Conservation (phyloP, 2,113 vertebrate species). For the Gallinago paraguaiae region DNA sequence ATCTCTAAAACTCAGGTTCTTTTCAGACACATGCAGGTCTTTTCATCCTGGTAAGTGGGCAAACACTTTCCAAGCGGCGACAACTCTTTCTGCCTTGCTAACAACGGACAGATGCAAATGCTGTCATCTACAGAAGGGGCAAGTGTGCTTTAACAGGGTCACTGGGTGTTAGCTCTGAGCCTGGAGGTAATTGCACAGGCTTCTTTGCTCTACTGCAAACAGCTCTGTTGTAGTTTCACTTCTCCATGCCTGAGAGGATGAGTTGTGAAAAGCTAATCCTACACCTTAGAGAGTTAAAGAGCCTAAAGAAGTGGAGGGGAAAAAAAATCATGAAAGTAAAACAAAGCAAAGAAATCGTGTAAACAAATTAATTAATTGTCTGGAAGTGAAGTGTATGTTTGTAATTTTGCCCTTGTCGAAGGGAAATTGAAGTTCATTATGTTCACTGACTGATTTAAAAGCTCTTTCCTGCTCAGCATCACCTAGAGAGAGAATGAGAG, state of each 20-base stretch:
- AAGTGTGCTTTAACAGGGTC: not conserved
- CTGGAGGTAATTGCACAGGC: not conserved
- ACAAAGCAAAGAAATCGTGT: conserved; percentile 72
- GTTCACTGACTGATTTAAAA: conserved; percentile 73
- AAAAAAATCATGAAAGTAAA: conserved; percentile 64
- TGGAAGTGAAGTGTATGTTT: conserved; percentile 74
- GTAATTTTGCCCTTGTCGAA: conserved; percentile 76
- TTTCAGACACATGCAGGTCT: not conserved
- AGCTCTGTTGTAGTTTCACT: not conserved
- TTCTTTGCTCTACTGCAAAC: not conserved
- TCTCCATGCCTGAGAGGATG: not conserved
- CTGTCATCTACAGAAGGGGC: not conserved
- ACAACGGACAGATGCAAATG: not conserved
- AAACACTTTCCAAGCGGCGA: not conserved
- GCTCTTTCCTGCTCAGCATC: conserved; percentile 53
- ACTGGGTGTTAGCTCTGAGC: not conserved
- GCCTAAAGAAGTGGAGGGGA: not conserved
- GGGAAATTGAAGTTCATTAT: conserved; percentile 77
- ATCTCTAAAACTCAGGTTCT: not conserved
- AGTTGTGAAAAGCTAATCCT: conserved; percentile 55
- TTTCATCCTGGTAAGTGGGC: not conserved
- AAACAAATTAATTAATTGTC: conserved; percentile 85
- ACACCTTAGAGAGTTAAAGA: conserved; percentile 51
- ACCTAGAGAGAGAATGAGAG: conserved; percentile 42
- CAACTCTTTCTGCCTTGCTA: not conserved